Percentiles rank a stretch among this genome's conserved stretches.
These are phyloP conservation scores for Meiosimyza decipiens DNA, from an alignment of 2,888 invertebrate genomes.

Conservation along the genomic window DNA sequence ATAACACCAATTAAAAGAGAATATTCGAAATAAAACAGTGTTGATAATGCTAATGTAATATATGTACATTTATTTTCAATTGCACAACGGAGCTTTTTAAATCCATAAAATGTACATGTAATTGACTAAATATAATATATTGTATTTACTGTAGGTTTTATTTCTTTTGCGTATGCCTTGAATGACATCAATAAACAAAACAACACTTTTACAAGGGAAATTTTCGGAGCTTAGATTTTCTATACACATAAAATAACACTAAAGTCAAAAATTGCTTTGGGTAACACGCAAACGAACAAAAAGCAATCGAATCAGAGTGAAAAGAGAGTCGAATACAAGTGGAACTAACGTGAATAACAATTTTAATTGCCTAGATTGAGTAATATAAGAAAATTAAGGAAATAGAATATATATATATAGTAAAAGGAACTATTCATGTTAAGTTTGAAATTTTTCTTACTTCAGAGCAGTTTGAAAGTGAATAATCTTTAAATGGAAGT, in stretches of 20 bases:
- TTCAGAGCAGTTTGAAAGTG: not conserved
- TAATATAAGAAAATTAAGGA: not conserved
- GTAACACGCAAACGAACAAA: slow-evolving; percentile 3
- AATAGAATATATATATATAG: not conserved
- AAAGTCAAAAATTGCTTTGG: slow-evolving; percentile 3
- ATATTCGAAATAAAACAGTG: too few species aligned
- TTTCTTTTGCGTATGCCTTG: too few species aligned
- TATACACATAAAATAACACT: not conserved
- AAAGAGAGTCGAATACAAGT: slow-evolving; percentile 28
- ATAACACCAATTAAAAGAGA: slow-evolving; percentile 7
- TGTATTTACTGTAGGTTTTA: too few species aligned
- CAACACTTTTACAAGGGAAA: not conserved
- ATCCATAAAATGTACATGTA: too few species aligned
- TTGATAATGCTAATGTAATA: too few species aligned
- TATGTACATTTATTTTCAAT: too few species aligned
- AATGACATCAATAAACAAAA: not conserved
- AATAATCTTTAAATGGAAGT: not conserved
- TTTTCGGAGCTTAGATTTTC: not conserved
- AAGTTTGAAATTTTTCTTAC: slow-evolving; percentile 3
- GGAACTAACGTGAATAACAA: slow-evolving; percentile 12
- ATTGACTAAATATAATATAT: too few species aligned
- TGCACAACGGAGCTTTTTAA: too few species aligned
- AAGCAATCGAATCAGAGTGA: slow-evolving; percentile 29
- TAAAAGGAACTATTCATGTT: not conserved
- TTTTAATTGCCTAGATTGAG: not conserved